Conservation (phyloP, 2,888 invertebrate species). For the Drosophila pegasa region DNA sequence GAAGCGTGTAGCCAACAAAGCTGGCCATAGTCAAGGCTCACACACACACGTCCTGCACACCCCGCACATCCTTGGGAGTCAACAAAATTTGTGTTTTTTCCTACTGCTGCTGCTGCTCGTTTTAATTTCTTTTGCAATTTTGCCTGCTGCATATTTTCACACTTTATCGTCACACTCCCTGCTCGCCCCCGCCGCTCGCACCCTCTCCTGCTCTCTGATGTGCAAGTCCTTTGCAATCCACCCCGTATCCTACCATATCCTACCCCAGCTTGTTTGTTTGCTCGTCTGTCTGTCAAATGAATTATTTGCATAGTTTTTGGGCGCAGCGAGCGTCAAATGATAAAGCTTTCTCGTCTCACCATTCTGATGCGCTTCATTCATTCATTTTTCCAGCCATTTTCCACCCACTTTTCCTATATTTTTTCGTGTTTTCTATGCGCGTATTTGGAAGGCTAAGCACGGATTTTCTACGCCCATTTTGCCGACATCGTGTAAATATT, state of each 20-base stretch:
- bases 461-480: constrained; percentile 58
- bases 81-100: constrained; percentile 29
- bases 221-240: background rate
- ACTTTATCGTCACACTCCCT: constrained; percentile 54
- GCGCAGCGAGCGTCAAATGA: constrained; percentile 61
- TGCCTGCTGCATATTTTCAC: constrained; percentile 75
- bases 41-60: background rate
- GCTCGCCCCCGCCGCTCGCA: background rate
- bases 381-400: constrained; percentile 15
- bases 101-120: constrained; percentile 52
- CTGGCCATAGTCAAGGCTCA: constrained; percentile 15
- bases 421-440: constrained; percentile 46
- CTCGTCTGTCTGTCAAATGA: constrained; percentile 74
- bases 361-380: constrained; percentile 8
- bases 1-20: constrained; percentile 24
- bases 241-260: background rate
- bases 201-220: background rate
- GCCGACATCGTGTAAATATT: constrained; percentile 70
- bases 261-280: constrained; percentile 43
- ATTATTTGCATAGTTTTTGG: constrained; percentile 81
- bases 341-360: constrained; percentile 28
- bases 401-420: constrained; percentile 3
- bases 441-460: constrained; percentile 70
- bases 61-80: constrained; percentile 27
- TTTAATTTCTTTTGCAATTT: constrained; percentile 78